A percentile compares a stretch with the other conserved stretches of the same genome.
Evolutionary conservation across 2,113 vertebrate genomes (phyloP).

Genomic region (Gymnocephalus cernua): DNA sequence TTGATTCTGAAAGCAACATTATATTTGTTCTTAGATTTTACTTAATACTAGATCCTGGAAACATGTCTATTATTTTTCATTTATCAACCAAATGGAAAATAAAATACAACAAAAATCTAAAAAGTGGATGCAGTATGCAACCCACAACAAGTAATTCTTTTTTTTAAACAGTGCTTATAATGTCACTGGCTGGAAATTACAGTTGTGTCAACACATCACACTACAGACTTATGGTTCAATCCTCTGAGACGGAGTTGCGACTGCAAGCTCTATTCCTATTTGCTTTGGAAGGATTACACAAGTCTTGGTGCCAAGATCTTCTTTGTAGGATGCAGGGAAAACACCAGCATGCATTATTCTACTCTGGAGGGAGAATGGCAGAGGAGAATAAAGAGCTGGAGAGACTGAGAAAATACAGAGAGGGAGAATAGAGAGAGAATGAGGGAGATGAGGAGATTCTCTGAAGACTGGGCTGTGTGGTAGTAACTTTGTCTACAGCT

Average conservation of each 20-base stretch:
- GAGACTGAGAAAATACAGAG: conserved; percentile 22
- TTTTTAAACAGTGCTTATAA: conserved; percentile 1
- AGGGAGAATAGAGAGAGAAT: conserved; percentile 20
- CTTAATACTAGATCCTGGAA: neutral
- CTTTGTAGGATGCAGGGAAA: conserved; percentile 49
- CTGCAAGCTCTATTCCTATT: conserved; percentile 46
- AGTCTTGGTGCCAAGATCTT: conserved; percentile 45
- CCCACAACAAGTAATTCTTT: neutral
- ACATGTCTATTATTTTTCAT: neutral
- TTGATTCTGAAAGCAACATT: neutral
- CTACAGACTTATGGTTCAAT: conserved; percentile 29
- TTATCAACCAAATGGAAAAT: neutral
- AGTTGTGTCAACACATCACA: conserved; percentile 51
- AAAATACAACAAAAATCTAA: neutral
- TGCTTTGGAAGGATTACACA: conserved; percentile 60
- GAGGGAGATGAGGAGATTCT: conserved; percentile 55
- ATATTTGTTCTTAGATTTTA: too few relatives aligned
- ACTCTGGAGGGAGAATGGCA: conserved; percentile 37
- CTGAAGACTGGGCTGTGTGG: conserved; percentile 50
- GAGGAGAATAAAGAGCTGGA: conserved; percentile 50
- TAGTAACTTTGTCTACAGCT: conserved; percentile 55
- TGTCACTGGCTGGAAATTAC: conserved; percentile 27
- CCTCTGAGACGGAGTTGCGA: conserved; percentile 37
- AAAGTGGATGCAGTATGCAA: neutral
- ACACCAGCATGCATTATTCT: conserved; percentile 59